Conservation (phyloP, 23 tunicate species). For the Ascidia mentula region DNA sequence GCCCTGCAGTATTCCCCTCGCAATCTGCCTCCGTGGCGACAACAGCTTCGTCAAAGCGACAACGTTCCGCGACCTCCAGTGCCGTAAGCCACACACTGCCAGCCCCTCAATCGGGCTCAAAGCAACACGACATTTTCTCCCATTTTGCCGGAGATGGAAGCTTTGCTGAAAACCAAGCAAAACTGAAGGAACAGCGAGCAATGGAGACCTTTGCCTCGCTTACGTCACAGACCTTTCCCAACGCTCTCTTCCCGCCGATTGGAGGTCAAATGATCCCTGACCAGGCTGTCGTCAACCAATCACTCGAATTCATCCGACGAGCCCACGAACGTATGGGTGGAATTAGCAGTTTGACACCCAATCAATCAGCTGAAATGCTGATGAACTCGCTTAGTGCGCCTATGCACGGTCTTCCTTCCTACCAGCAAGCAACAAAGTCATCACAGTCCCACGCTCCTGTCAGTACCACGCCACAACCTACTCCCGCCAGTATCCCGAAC, state of each 20-base stretch:
- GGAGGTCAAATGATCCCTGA: slow-evolving; percentile 12
- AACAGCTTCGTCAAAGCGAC: background rate
- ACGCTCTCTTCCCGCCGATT: background rate
- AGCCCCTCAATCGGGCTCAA: background rate
- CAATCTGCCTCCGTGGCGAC: background rate
- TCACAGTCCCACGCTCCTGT: background rate
- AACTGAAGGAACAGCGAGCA: background rate
- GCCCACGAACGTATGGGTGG: slow-evolving; percentile 19
- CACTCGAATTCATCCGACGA: slow-evolving; percentile 26
- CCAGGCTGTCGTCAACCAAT: slow-evolving; percentile 23
- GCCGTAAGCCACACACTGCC: background rate
- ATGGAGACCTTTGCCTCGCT: background rate
- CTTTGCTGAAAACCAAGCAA: background rate
- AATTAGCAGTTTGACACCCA: background rate
- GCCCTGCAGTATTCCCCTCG: background rate
- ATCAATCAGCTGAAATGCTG: background rate
- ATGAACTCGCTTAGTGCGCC: background rate
- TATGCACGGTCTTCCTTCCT: background rate
- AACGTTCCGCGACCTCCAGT: background rate
- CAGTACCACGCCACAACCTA: background rate
- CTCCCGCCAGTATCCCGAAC: background rate
- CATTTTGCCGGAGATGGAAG: background rate
- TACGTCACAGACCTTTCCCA: background rate
- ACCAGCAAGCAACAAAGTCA: slow-evolving; percentile 3
- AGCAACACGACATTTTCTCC: background rate